Percentiles rank a stretch among this genome's conserved stretches.
These are phyloP conservation scores for Chaetophractus vellerosus DNA, from an alignment of 2,797 vertebrate species.

Conservation along the genomic window DNA sequence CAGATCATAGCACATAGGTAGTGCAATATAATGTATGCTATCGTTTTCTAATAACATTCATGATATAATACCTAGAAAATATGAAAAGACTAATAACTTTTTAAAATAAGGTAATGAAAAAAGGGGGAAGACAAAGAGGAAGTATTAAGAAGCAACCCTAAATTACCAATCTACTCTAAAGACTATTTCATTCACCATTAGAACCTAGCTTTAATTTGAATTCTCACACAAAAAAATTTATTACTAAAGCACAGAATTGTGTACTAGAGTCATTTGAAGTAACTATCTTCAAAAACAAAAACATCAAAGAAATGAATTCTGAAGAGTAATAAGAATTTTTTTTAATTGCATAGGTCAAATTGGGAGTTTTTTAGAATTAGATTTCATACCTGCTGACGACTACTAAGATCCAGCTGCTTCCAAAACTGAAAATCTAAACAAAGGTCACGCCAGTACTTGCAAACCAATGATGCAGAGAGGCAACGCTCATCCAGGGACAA, in stretches of 20 bases:
- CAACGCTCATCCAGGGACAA: slow-evolving; percentile 98
- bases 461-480: slow-evolving; percentile 97
- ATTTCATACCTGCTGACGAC: slow-evolving; percentile 95
- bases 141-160: neutral
- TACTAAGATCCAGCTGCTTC: slow-evolving; percentile 99
- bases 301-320: neutral
- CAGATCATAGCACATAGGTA: neutral
- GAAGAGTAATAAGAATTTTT: slow-evolving; percentile 48
- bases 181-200: neutral
- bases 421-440: slow-evolving; percentile 99
- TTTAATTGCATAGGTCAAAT: neutral
- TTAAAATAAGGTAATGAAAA: slow-evolving; percentile 28
- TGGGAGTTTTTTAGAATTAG: slow-evolving; percentile 52
- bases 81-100: slow-evolving; percentile 6
- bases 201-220: neutral
- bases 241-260: neutral
- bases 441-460: slow-evolving; percentile 99
- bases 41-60: neutral
- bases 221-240: neutral
- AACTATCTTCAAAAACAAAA: slow-evolving; percentile 49
- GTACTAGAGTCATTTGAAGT: neutral
- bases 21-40: neutral
- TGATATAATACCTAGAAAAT: neutral
- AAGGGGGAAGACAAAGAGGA: neutral
- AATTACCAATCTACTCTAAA: slow-evolving; percentile 31